Percentiles rank a stretch among this genome's conserved stretches.
These are phyloP conservation scores for Sebastes cheni DNA, from an alignment of 2,797 vertebrate genomes.

Conservation along the genomic window DNA sequence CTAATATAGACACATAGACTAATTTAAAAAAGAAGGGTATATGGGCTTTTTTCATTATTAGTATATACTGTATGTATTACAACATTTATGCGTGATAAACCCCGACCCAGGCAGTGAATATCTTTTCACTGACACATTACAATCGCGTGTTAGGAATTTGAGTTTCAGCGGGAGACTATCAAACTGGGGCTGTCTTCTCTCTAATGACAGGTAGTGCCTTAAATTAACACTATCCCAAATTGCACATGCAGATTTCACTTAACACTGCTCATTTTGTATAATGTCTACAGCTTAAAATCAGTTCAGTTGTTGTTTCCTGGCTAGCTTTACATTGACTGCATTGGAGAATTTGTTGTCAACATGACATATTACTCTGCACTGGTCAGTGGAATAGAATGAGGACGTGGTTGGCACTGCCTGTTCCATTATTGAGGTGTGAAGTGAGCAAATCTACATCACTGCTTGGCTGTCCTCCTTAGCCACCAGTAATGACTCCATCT, in stretches of 20 bases:
- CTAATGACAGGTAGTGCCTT: neutral
- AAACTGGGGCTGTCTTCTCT: neutral
- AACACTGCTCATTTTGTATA: neutral
- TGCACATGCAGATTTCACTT: too few relatives aligned
- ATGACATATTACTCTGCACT: neutral
- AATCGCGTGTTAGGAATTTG: neutral
- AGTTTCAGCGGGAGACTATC: neutral
- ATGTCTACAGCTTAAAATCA: neutral
- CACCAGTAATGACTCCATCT: neutral
- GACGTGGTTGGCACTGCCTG: neutral
- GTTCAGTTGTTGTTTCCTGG: neutral
- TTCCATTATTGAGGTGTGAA: constrained; percentile 1
- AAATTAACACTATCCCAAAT: neutral
- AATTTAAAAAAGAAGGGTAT: neutral
- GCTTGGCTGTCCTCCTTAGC: neutral
- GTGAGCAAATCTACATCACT: neutral
- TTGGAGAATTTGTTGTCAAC: neutral
- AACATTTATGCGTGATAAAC: neutral
- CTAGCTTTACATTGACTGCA: neutral
- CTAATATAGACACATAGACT: neutral
- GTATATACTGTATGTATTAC: neutral
- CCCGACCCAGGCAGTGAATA: neutral
- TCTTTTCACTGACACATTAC: constrained; percentile 6
- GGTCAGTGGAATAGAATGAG: neutral
- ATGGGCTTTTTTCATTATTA: neutral